Evolutionary conservation across 1,140 invertebrate genomes (phyloP), one percentile per base, ranked within the genome.

Genomic region (Drosophila lowei): DNA sequence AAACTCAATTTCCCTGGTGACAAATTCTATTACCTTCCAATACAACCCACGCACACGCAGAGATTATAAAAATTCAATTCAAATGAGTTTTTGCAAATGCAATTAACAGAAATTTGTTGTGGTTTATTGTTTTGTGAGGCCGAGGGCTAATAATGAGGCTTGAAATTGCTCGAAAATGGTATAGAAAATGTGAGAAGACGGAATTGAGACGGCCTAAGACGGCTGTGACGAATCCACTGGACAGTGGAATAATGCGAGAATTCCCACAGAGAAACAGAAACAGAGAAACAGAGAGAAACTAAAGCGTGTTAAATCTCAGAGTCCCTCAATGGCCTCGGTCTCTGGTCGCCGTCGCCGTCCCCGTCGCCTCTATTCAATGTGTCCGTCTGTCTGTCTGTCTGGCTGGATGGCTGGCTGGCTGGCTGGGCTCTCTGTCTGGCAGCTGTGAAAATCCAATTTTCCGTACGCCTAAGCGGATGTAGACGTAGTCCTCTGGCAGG

Each of bases 371-470:
- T 43, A 67, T 68, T 68, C 43, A 68, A 68, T 67, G 43, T 64
- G 65, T 67, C 34, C 3, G 30, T 1, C 30, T 3, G 30, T 7
- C 28, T 8, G 18, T 18, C 18, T 2, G 18, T 1, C 18, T 18
- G 18, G 18, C 18, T 30, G 7, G 9, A n/a, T n/a, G n/a, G n/a
- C n/a, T 18, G 18, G 18, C 18, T 2, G 18, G 18, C 18, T 18
- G 18, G 18, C 18, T 30, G 7, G 9, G 34, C 34, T 54, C 49
- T 70, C 58, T 53, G 70, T 78, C 55, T 85, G 77, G 63, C 78
- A 86, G 77, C 83, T 86, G 83, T 83, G 83, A 86, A 88, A 88
- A 86, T 86, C 78, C 83, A 86, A 88, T 86, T 85, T 86, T 44
- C 57, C 68, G 66, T 38, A 56, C 66, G 60, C 62, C 66, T 84